Percentiles rank a stretch among this genome's conserved stretches.
These are phyloP conservation scores for Eupeodes luniger DNA, from an alignment of 2,888 invertebrate species.

Conservation along the genomic window DNA sequence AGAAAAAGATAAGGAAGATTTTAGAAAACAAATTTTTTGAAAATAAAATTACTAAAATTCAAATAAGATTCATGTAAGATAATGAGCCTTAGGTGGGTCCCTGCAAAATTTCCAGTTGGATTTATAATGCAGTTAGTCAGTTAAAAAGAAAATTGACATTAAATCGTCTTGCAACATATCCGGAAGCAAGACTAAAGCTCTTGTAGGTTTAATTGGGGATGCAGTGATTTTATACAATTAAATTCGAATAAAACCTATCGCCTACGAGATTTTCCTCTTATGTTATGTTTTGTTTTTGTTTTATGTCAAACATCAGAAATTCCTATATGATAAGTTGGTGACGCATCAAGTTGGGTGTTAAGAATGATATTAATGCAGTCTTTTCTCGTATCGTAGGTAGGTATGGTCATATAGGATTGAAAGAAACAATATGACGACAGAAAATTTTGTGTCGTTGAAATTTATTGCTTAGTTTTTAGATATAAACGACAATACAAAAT, in stretches of 20 bases:
- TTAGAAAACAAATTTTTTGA: background rate
- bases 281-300: background rate
- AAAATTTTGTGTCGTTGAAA: conserved; percentile 49
- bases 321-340: conserved; percentile 1
- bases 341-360: conserved; percentile 33
- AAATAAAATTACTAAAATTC: background rate
- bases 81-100: background rate
- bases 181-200: conserved; percentile 37
- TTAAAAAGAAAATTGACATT: background rate
- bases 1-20: background rate
- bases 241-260: conserved; percentile 61
- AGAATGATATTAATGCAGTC: conserved; percentile 20
- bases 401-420: background rate
- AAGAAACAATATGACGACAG: conserved; percentile 19
- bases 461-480: conserved; percentile 75
- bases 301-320: conserved; percentile 21
- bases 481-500: conserved; percentile 22
- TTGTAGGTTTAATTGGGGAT: conserved; percentile 19
- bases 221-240: conserved; percentile 54
- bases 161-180: background rate
- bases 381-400: background rate
- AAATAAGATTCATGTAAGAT: conserved; percentile 48
- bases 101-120: conserved; percentile 26
- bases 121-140: background rate
- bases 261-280: background rate